Evolutionary conservation across 2,888 invertebrate genomes (phyloP).

Genomic region (Neoascia interrupta): DNA sequence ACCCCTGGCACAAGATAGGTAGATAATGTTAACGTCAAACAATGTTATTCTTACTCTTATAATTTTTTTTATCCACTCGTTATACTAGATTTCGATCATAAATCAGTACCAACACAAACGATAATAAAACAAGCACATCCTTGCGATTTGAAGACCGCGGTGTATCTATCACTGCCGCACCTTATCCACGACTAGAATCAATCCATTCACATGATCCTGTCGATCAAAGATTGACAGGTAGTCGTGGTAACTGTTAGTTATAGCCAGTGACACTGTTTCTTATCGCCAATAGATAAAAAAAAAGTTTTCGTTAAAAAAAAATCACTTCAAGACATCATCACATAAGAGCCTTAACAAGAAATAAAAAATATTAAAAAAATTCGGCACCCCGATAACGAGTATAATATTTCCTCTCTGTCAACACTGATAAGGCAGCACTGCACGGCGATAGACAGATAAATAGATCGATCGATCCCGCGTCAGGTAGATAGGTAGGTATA

Average conservation of each 20-base stretch:
- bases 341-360: slow-evolving; percentile 29
- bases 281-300: slow-evolving; percentile 49
- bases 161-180: slow-evolving; percentile 63
- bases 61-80: slow-evolving; percentile 39
- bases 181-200: slow-evolving; percentile 68
- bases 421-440: slow-evolving; percentile 48
- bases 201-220: slow-evolving; percentile 67
- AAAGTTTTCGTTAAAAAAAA: slow-evolving; percentile 13
- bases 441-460: slow-evolving; percentile 47
- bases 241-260: slow-evolving; percentile 61
- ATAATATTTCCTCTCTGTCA: slow-evolving; percentile 39
- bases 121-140: slow-evolving; percentile 38
- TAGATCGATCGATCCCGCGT: slow-evolving; percentile 59
- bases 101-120: slow-evolving; percentile 6
- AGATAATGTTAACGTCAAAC: background rate
- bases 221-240: slow-evolving; percentile 67
- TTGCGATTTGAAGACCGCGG: slow-evolving; percentile 30
- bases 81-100: slow-evolving; percentile 23
- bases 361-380: background rate
- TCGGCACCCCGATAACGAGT: slow-evolving; percentile 51
- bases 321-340: slow-evolving; percentile 46
- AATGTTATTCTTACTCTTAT: slow-evolving; percentile 46
- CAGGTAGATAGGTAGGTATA: slow-evolving; percentile 31
- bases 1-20: background rate
- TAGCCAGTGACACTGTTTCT: slow-evolving; percentile 61